Evolutionary conservation across 53 echinoderm and acorn worm genomes (phyloP).

Genomic region (Crossaster papposus): DNA sequence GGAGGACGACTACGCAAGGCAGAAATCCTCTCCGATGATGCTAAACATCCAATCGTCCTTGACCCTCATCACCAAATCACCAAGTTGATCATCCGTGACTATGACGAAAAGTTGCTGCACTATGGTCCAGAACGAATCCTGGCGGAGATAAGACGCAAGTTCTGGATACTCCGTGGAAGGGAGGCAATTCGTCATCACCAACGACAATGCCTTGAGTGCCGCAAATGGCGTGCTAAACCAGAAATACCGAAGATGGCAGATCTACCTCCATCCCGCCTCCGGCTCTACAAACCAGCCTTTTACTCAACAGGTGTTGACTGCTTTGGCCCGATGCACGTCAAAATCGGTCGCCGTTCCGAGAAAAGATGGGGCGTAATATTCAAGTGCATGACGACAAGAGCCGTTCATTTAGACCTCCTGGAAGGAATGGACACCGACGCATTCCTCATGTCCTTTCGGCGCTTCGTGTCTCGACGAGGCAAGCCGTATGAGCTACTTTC

Average conservation of each 20-base stretch:
- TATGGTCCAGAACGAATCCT: not conserved
- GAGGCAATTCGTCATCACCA: conserved; percentile 19
- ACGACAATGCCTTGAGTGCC: not conserved
- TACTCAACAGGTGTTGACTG: conserved; percentile 35
- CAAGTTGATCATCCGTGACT: conserved; percentile 6
- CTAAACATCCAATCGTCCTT: conserved; percentile 30
- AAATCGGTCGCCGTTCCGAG: conserved; percentile 18
- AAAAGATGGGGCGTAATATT: conserved; percentile 48
- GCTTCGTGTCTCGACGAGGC: conserved; percentile 32
- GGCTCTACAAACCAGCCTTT: not conserved
- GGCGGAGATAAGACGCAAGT: conserved; percentile 5
- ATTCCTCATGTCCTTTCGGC: conserved; percentile 58
- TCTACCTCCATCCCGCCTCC: not conserved
- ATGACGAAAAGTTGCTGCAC: not conserved
- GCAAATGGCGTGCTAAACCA: no score
- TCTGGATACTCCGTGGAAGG: conserved; percentile 12
- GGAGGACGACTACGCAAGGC: not conserved
- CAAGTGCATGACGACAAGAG: no score
- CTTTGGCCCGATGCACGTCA: conserved; percentile 27
- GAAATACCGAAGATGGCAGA: no score
- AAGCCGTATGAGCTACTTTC: no score
- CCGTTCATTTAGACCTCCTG: conserved; percentile 51
- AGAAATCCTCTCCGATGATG: not conserved
- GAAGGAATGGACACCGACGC: conserved; percentile 37
- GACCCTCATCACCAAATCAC: not conserved